Conservation (phyloP, 2,888 invertebrate species). For the Lasioglossum vierecki region DNA sequence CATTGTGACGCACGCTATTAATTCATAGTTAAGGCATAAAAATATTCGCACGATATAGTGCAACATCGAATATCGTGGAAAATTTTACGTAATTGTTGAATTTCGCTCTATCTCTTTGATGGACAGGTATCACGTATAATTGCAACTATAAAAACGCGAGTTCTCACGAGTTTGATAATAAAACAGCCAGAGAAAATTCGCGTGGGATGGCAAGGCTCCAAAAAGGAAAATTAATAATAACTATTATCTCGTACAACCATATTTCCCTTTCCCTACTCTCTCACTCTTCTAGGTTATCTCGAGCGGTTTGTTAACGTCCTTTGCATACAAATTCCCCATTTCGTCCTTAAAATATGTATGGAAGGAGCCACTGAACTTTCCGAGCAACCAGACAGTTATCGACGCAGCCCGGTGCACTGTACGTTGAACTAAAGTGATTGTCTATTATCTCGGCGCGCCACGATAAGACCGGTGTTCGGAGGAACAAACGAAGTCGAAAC, state of each 20-base stretch:
- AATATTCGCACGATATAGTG: not conserved
- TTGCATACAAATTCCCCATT: constrained; percentile 21
- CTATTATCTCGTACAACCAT: constrained; percentile 2
- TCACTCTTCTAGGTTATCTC: not conserved
- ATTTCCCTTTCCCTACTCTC: not conserved
- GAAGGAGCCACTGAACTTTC: constrained; percentile 12
- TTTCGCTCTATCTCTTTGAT: not conserved
- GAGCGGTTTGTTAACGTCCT: constrained; percentile 9
- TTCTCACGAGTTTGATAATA: not conserved
- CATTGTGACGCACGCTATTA: too few relatives aligned
- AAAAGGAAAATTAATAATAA: not conserved
- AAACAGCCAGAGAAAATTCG: not conserved
- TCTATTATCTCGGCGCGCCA: not conserved
- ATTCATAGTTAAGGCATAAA: too few relatives aligned
- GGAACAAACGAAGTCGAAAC: constrained; percentile 16
- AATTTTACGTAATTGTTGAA: too few relatives aligned
- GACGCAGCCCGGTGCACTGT: not conserved
- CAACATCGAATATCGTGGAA: too few relatives aligned
- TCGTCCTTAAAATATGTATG: constrained; percentile 16
- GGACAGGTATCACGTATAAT: not conserved
- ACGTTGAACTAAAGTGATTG: constrained; percentile 9
- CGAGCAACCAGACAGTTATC: constrained; percentile 10
- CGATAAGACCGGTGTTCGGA: constrained; percentile 25
- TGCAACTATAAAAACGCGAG: not conserved
- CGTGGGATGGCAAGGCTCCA: too few relatives aligned